A percentile compares a stretch with the other conserved stretches of the same genome.
phyloP scores from a whole-genome alignment of 2,113 vertebrate genomes.

The Macroglossus sobrinus region DNA sequence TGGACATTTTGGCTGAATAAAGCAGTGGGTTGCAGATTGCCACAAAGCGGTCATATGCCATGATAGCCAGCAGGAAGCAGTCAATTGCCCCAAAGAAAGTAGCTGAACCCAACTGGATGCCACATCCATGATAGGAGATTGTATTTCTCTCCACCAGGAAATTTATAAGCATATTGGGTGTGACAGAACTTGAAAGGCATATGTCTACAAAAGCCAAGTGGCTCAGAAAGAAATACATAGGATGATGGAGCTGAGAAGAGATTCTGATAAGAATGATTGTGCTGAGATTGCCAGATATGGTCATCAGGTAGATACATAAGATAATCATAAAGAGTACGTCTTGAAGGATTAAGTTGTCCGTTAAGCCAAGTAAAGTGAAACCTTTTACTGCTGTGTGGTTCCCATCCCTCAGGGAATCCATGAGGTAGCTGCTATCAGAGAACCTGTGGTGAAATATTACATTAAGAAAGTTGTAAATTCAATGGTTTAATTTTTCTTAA shows the following conservation, averaged over 20 bases:
- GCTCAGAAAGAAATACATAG: conserved; percentile 57
- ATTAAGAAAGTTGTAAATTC: not conserved
- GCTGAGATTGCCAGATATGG: conserved; percentile 48
- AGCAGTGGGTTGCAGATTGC: conserved; percentile 38
- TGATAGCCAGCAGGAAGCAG: too few relatives aligned
- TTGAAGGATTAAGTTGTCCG: not conserved
- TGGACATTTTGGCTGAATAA: conserved; percentile 38
- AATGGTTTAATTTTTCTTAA: not conserved
- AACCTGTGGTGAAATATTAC: not conserved
- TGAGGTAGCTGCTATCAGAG: not conserved
- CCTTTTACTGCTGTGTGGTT: not conserved
- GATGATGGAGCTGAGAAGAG: conserved; percentile 42
- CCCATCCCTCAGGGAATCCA: not conserved
- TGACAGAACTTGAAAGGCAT: conserved; percentile 32
- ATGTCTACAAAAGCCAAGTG: conserved; percentile 45
- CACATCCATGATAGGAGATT: too few relatives aligned
- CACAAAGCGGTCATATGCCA: not conserved
- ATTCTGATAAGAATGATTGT: conserved; percentile 47
- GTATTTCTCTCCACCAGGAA: not conserved
- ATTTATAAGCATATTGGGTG: conserved; percentile 47
- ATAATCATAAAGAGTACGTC: conserved; percentile 52
- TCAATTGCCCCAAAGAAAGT: too few relatives aligned
- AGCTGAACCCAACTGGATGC: too few relatives aligned
- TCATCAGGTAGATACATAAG: conserved; percentile 42
- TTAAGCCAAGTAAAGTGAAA: conserved; percentile 61